Base-by-base conservation (phyloP, 2,888 invertebrate species). In the Aleiodes leptofemur region DNA sequence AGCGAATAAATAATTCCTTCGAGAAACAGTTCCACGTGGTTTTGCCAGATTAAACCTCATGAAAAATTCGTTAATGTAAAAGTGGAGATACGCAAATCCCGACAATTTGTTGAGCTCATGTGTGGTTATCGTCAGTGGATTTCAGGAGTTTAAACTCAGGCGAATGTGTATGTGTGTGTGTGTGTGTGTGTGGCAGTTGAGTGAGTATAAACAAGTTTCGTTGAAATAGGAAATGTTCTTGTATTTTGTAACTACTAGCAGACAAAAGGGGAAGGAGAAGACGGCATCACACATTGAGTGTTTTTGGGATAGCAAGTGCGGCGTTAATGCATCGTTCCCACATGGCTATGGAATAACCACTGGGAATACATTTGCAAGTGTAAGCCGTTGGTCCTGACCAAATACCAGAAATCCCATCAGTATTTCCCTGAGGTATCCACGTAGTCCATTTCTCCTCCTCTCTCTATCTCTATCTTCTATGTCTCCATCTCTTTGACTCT, bases 281-380 rank as follows among this genome's bases (percentile, higher is more conserved):
- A 43, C 9, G 43, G 43, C 64, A 64, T 64, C 64, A 43, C 64
- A 64, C 43, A 64, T 48, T 64, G 77, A 79, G 78, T 79, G 81
- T 82, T 82, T 69, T 71, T 56, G n/a, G 68, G 55, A n/a, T 57
- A 55, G 77, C 69, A 80, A 78, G 57, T 72, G 51, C 66, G 56
- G 66, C 82, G 78, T 81, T 84, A 83, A 85, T 84, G 83, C 80
- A 81, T 72, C 77, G 55, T 64, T 64, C 59, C 66, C 61, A 78
- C 73, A 53, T 75, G 76, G 53, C 79, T 70, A 69, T 59, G 59
- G 50, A 61, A 72, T 72, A 77, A 74, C 68, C 70, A 77, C 71
- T 72, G 78, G 71, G 84, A 85, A 85, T 84, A 82, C 83, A 87
- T 86, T 87, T 86, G 86, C 86, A 86, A 87, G 82, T 82, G 81